These are phyloP conservation scores for Nothobranchius furzeri DNA, from an alignment of 2,113 vertebrate genomes.

Conservation along the genomic window DNA sequence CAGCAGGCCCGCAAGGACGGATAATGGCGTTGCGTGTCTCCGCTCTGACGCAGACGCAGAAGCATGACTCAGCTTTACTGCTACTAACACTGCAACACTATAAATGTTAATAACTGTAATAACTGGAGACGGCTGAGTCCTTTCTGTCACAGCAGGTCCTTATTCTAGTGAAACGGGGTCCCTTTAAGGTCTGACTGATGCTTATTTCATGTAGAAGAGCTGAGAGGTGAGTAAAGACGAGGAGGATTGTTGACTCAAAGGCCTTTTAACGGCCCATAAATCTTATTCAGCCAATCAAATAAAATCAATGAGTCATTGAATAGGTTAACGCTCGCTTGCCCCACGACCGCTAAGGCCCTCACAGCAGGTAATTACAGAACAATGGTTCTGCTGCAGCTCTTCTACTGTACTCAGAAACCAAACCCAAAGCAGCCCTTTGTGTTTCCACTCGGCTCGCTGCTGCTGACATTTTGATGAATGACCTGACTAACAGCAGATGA, in stretches of 20 bases:
- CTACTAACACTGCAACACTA: no score
- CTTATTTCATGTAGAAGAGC: conserved; percentile 14
- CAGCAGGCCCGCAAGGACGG: no score
- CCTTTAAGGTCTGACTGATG: conserved; percentile 11
- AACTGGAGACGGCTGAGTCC: no score
- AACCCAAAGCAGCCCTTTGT: neutral
- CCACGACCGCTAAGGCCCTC: conserved; percentile 29
- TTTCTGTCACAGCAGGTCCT: neutral
- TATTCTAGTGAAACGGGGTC: neutral
- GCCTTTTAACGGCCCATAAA: conserved; percentile 30
- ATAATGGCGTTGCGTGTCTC: no score
- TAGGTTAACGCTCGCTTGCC: conserved; percentile 35
- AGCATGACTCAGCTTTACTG: no score
- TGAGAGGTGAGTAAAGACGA: conserved; percentile 14
- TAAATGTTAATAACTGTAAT: no score
- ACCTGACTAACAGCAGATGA: conserved; percentile 31
- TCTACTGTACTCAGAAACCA: conserved; percentile 9
- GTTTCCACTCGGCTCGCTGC: conserved; percentile 9
- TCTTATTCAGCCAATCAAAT: conserved; percentile 27
- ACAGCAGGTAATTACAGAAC: conserved; percentile 27
- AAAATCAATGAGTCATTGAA: conserved; percentile 33
- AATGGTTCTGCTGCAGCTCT: conserved; percentile 11
- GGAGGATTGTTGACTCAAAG: conserved; percentile 12
- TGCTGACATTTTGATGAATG: conserved; percentile 49
- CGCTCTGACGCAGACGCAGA: no score